These are phyloP conservation scores for Fregata magnificens DNA, from an alignment of 2,113 vertebrate genomes.

Conservation along the genomic window DNA sequence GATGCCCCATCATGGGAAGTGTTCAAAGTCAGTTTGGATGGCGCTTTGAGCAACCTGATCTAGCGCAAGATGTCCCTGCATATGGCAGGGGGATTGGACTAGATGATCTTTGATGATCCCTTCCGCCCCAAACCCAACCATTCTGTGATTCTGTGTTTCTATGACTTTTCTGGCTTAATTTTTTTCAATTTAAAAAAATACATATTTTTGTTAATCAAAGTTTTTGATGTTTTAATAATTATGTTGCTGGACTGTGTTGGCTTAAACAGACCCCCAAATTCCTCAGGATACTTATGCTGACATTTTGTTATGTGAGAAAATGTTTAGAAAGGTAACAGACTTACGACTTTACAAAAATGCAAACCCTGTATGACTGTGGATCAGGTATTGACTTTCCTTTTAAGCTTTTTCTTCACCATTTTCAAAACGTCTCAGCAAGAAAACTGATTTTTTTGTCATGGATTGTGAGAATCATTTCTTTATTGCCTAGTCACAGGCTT, in stretches of 20 bases:
- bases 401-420: background rate
- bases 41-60: background rate
- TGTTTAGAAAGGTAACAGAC: background rate
- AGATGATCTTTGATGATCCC: background rate
- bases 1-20: background rate
- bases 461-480: background rate
- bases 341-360: rapidly evolving
- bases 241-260: background rate
- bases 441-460: background rate
- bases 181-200: background rate
- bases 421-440: background rate
- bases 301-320: background rate
- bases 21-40: background rate
- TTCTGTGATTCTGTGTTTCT: background rate
- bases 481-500: background rate
- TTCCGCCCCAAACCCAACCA: background rate
- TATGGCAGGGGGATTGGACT: background rate
- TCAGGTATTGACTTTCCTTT: background rate
- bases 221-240: background rate
- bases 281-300: background rate
- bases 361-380: background rate
- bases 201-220: background rate
- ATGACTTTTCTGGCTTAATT: background rate
- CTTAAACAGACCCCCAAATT: background rate
- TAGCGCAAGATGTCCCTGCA: background rate